Base-by-base conservation (phyloP, 2,113 vertebrate genomes). In the Anarhynchus alexandrinus region DNA sequence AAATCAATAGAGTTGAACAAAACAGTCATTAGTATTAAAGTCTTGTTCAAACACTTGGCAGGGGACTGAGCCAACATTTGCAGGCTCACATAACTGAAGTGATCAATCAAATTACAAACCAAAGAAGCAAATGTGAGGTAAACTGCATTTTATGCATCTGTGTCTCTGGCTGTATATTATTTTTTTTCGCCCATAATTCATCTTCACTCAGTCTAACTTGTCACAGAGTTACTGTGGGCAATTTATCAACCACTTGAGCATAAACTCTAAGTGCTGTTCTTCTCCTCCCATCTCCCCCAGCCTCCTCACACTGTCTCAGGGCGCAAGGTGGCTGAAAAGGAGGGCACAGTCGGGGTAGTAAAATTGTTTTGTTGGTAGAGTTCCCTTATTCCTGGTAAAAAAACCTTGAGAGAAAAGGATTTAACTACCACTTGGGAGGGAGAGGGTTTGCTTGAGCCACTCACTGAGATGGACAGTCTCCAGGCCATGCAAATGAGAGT, bases 91-190 rank as follows among this genome's bases (percentile, higher is more conserved):
- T 91, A 90, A 93, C 86, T 45, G n/a, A 94, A 90, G 82, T 55
- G 71, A 97, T 97, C 82, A 90, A 95, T 96, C 91, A 96, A 89
- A 96, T 94, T 95, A 93, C 85, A 96, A 92, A 92, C 83, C 55
- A 67, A 94, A 93, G 89, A 45, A 88, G 93, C 34, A 91, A 96
- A 94, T 91, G 47, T 78, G 54, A 96, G 58, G 93, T 77, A 95
- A 96, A 88, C 71, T 90, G 87, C 72, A 82, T 95, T 96, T 90
- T 96, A 94, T 88, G 83, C 80, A 84, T 91, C 54, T 85, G 66
- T 5, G 11, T 93, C 84, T 93, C 87, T 90, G 93, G 81, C 61
- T 88, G 74, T 64, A 32, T 87, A 91, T 89, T 79, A 82, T 47
- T 84, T 90, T 77, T 74, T 93, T 93, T 78, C 57, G 43, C 52